Evolutionary conservation across 2,113 vertebrate genomes (phyloP).

Genomic region (Corythornis madagascariensis): DNA sequence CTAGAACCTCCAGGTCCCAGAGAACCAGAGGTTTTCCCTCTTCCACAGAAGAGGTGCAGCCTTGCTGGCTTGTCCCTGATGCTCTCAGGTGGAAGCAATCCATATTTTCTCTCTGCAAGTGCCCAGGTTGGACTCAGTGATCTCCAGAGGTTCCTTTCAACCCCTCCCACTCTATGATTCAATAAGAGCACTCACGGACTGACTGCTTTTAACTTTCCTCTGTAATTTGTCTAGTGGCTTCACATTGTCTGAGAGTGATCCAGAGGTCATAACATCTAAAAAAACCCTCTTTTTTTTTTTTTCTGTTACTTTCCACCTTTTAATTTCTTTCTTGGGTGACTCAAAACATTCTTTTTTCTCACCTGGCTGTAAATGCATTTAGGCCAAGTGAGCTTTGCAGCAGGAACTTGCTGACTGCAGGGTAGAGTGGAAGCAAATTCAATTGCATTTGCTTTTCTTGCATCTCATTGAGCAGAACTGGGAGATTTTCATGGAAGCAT

Average conservation of each 20-base stretch:
- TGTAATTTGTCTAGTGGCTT: not conserved
- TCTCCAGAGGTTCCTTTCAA: too few species aligned
- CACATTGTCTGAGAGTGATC: not conserved
- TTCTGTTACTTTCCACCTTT: not conserved
- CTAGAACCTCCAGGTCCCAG: not conserved
- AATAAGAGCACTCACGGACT: not conserved
- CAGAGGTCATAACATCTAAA: not conserved
- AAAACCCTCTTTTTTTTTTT: not conserved
- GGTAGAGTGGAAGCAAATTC: not conserved
- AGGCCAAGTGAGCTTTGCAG: not conserved
- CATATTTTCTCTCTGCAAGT: not conserved
- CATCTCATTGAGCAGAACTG: not conserved
- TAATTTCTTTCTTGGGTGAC: not conserved
- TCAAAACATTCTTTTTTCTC: not conserved
- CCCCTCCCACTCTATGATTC: too few species aligned
- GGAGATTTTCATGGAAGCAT: not conserved
- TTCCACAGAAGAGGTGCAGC: not conserved
- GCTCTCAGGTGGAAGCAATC: not conserved
- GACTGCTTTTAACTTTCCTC: not conserved
- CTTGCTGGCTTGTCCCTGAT: not conserved
- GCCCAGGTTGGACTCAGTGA: not conserved
- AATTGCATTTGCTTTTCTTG: not conserved
- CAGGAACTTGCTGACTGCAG: not conserved
- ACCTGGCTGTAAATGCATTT: not conserved
- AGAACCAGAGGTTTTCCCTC: not conserved